Evolutionary conservation across 2,888 invertebrate species (phyloP).

Genomic region (Xanthostigma xanthostigma): DNA sequence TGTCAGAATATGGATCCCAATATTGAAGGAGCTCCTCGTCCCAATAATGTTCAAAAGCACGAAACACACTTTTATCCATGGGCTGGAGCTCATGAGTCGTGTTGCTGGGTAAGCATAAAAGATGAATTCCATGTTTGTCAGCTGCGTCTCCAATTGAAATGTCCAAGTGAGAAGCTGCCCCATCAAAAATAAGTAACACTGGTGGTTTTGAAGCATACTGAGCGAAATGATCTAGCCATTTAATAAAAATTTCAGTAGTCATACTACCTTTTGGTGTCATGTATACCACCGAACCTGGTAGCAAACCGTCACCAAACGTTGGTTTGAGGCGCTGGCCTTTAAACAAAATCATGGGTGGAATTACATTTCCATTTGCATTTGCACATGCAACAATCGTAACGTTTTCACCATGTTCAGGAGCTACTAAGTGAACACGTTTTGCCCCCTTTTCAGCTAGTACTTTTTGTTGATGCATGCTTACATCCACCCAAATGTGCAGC

Average conservation of each 20-base stretch:
- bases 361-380: slow-evolving; percentile 18
- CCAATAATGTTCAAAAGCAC: too few species aligned
- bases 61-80: slow-evolving; percentile 6
- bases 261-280: slow-evolving; percentile 19
- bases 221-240: slow-evolving; percentile 16
- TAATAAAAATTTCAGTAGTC: slow-evolving; percentile 15
- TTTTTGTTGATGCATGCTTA: too few species aligned
- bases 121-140: slow-evolving; percentile 15
- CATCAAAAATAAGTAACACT: slow-evolving; percentile 18
- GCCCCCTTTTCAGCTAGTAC: slow-evolving; percentile 15
- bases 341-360: slow-evolving; percentile 20
- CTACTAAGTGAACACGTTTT: slow-evolving; percentile 18
- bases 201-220: slow-evolving; percentile 14
- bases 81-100: slow-evolving; percentile 24
- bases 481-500: too few species aligned
- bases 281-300: slow-evolving; percentile 13
- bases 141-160: slow-evolving; percentile 19
- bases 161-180: slow-evolving; percentile 19
- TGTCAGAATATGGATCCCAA: too few species aligned
- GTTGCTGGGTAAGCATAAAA: slow-evolving; percentile 23
- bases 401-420: slow-evolving; percentile 21
- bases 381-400: slow-evolving; percentile 20
- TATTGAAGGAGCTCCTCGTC: too few species aligned
- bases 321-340: slow-evolving; percentile 17
- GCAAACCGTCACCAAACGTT: slow-evolving; percentile 15